Evolutionary conservation across 2,113 vertebrate genomes (phyloP), one percentile per base, ranked within the genome.

Genomic region (Strix aluco): DNA sequence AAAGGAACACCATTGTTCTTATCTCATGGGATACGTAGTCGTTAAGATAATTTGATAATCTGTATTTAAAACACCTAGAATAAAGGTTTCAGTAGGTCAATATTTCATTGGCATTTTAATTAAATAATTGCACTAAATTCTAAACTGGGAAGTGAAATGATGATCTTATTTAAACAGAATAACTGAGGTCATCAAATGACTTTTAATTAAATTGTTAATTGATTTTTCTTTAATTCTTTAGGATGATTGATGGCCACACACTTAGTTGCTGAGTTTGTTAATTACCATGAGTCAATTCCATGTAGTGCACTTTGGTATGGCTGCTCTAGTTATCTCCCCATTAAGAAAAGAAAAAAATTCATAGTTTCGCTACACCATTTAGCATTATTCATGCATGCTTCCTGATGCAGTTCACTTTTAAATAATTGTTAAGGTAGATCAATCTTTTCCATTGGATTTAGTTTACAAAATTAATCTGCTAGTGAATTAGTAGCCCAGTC

Each of bases 201-300:
- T 97, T 97, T 94, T 97, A 98, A 97, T 97, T 96, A 93, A 94
- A 90, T 71, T 92, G 87, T 86, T 97, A 97, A 97, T 94, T 97
- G 96, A 96, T 96, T 97, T 97, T 86, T 94, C 90, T 96, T 95
- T 90, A 90, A 96, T 88, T 96, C 96, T 97, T 92, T 57, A 61
- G 78, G 78, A 91, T 96, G 90, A 95, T 19, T 90, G 69, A 93
- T 94, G 95, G 94, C 32, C 38, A 5, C 58, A 51, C 51, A 94
- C 80, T 95, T 32, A 67, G 59, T 75, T 87, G 55, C 79, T 79
- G 73, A 90, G 27, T 75, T 49, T 85, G 47, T 88, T 96, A 96
- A 97, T 97, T 94, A 52, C 47, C 62, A 26, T 11, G 44, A 82
- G 72, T 71, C 90, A 94, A 36, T 85, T 81, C 62, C 42, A 63